Evolutionary conservation across 2,888 invertebrate genomes (phyloP), one percentile per base, ranked within the genome.

Genomic region (Aromia moschata): DNA sequence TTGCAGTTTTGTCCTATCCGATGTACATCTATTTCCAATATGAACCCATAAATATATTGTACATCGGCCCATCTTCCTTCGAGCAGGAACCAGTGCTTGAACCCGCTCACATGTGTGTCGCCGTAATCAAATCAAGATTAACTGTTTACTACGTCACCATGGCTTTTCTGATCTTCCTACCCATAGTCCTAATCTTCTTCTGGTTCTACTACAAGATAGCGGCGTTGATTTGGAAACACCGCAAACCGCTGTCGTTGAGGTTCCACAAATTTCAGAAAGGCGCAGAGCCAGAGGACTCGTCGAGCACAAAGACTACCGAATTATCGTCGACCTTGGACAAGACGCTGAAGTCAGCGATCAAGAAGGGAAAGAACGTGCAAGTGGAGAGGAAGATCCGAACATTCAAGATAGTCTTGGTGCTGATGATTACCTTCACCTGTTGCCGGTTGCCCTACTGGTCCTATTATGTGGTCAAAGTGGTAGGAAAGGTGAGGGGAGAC

Each of bases 361-460:
- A 68, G 49, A 71, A 70, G 36, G 68, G 58, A 17, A 72, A 69
- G 51, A 78, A 72, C 53, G 54, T 73, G 1, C 71, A 69, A 51
- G 70, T 74, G n/a, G 70, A 76, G 52, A 60, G 84, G 2, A 86
- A 86, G 70, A 78, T 84, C 1, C 81, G 85, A 47, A 86, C 86
- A 57, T 84, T 87, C 55, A 82, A 81, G 60, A 80, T 87, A 7
- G 84, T 87, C 33, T 70, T 87, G 12, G 74, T 83, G 2, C 74
- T 87, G 56, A 86, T 87, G 76, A 66, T 83, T 0, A 79, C 84
- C 5, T 87, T 87, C 67, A 76, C 84, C 1, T 65, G 82, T 1
- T 83, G 85, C 59, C 81, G 86, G 4, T 61, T 75, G 41, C 76
- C 87, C 1, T 81, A 82, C 17, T 86, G 85, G 84, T 76, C 83